Conservation (phyloP, 1,140 invertebrate species). For the Formica exsecta region DNA sequence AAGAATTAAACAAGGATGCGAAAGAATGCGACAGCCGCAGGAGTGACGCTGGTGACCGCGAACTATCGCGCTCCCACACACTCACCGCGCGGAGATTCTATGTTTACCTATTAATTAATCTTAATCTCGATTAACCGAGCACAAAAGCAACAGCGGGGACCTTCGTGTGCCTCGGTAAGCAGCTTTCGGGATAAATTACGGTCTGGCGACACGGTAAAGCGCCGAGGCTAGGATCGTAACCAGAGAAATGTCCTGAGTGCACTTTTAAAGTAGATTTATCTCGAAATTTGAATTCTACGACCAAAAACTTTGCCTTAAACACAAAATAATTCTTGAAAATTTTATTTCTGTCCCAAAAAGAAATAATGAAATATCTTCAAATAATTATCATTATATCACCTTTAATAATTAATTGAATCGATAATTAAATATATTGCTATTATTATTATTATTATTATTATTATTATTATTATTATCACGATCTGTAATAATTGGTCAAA, state of each 20-base stretch:
- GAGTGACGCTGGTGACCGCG: slow-evolving; percentile 3
- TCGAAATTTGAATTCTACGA: neutral
- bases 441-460: neutral
- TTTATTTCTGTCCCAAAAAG: neutral
- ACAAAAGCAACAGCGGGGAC: neutral
- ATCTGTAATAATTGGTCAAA: neutral
- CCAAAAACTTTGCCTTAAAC: neutral
- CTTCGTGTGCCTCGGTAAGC: slow-evolving; percentile 13
- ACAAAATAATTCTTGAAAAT: neutral
- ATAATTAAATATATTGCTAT: neutral
- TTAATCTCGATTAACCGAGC: slow-evolving; percentile 49
- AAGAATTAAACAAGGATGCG: slow-evolving; percentile 37
- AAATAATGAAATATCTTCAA: neutral
- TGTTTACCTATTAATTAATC: slow-evolving; percentile 52
- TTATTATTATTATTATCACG: neutral
- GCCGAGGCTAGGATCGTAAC: neutral
- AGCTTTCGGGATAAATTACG: slow-evolving; percentile 41
- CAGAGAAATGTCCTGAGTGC: neutral
- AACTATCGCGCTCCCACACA: slow-evolving; percentile 11
- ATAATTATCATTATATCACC: neutral
- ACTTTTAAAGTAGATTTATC: neutral
- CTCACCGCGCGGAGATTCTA: neutral
- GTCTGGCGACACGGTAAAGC: neutral
- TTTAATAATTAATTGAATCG: neutral
- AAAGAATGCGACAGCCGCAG: neutral